Evolutionary conservation across 2,797 vertebrate species (phyloP), one percentile per base, ranked within the genome.

Genomic region (Gephyroberyx darwinii): DNA sequence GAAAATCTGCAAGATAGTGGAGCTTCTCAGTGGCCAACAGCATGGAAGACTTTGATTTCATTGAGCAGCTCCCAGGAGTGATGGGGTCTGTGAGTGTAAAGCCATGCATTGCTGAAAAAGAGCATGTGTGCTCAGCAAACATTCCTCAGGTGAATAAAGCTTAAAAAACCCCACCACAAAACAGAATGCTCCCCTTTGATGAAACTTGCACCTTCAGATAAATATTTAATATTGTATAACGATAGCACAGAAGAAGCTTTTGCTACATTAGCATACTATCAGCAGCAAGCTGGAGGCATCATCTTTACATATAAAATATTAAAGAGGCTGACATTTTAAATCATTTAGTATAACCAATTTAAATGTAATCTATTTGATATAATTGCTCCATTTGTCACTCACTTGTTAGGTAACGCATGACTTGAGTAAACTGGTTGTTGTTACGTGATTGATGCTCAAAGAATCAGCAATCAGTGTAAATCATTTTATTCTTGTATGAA

Each of bases 261-360:
- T 39, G 71, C 66, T 65, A 53, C 53, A 61, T 71, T 80, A 75
- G 67, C 69, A 62, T 69, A 75, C 47, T 53, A 52, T 43, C 75
- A 72, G 72, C 65, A 58, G 47, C 47, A 56, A 59, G 59, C 69
- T 74, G 64, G 4, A 73, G 71, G 80, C 69, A 58, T 68, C 75
- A 71, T 71, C 66, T 70, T 59, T 14, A 74, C 17, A 5, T 37
- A 56, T 86, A 43, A 83, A 82, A 78, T 71, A 84, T 81, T 81
- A 56, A 84, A 54, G 48, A 65, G 77, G 56, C 74, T 81, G 60
- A 75, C 63, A 65, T 58, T 33, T 50, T 69, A 26, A 80, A 85
- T 79, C 65, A 78, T 82, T 87, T 47, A 84, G 65, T 70, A 37
- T 51, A 66, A 82, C 71, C 81, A 80, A 84, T 83, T 57, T 39